These are phyloP conservation scores for Leptura quadrifasciata DNA, from an alignment of 2,888 invertebrate genomes.

Conservation along the genomic window DNA sequence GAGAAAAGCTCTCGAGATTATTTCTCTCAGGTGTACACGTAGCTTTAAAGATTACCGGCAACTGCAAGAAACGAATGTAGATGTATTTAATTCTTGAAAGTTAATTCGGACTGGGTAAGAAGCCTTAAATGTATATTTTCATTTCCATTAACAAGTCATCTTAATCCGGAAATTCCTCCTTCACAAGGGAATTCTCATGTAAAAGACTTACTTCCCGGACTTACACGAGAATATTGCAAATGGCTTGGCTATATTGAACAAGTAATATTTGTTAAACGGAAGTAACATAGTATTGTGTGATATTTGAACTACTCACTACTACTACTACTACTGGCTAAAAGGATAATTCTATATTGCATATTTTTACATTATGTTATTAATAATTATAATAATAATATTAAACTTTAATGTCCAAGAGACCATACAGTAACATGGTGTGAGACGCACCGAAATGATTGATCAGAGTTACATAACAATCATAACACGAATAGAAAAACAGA, in stretches of 20 bases:
- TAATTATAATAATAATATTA: too few relatives aligned
- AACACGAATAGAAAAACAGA: too few relatives aligned
- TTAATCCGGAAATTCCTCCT: background rate
- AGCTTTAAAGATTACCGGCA: background rate
- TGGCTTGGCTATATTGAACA: background rate
- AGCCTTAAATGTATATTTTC: background rate
- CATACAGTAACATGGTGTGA: too few relatives aligned
- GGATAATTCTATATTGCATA: too few relatives aligned
- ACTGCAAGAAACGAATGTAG: background rate
- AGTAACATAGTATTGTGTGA: background rate
- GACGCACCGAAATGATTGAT: too few relatives aligned
- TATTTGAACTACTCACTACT: too few relatives aligned
- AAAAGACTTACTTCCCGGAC: background rate
- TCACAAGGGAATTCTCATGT: background rate
- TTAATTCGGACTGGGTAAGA: background rate
- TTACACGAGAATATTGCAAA: background rate
- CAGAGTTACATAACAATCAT: too few relatives aligned
- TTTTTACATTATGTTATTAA: too few relatives aligned
- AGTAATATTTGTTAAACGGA: background rate
- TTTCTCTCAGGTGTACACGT: too few relatives aligned
- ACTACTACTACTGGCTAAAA: too few relatives aligned
- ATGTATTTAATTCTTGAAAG: background rate
- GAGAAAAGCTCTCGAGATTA: too few relatives aligned
- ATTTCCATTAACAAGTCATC: background rate
- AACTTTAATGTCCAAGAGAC: too few relatives aligned